Percentiles rank a stretch among this genome's conserved stretches.
Conservation (phyloP, 2,797 vertebrate genomes). For the Cebuella pygmaea region DNA sequence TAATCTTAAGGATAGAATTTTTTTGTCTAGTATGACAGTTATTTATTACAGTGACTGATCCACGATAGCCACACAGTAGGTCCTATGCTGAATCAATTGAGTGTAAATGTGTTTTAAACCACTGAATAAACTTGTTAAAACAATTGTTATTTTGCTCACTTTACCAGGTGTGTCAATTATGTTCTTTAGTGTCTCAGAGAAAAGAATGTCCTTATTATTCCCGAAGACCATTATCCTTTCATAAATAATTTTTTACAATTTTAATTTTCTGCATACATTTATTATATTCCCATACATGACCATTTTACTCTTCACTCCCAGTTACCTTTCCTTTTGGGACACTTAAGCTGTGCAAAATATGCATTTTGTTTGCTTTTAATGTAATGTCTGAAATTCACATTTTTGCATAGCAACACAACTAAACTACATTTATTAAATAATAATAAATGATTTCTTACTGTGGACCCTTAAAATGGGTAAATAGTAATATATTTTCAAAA, state of each 20-base stretch:
- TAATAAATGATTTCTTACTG: not conserved
- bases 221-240: not conserved
- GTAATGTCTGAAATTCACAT: not conserved
- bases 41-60: not conserved
- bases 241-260: not conserved
- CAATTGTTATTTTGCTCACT: not conserved
- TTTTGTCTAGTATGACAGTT: not conserved
- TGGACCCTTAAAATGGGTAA: not conserved
- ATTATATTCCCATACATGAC: not conserved
- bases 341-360: not conserved
- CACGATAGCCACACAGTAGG: not conserved
- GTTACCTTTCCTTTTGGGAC: not conserved
- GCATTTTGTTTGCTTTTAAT: not conserved
- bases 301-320: not conserved
- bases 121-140: not conserved
- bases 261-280: not conserved
- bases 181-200: not conserved
- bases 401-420: not conserved
- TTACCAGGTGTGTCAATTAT: not conserved
- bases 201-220: not conserved
- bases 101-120: not conserved
- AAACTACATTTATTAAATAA: not conserved
- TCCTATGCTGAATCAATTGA: not conserved
- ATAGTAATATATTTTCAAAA: not conserved
- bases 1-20: not conserved